Conservation (phyloP, 2,113 vertebrate species). For the Planiliza haematocheilus region DNA sequence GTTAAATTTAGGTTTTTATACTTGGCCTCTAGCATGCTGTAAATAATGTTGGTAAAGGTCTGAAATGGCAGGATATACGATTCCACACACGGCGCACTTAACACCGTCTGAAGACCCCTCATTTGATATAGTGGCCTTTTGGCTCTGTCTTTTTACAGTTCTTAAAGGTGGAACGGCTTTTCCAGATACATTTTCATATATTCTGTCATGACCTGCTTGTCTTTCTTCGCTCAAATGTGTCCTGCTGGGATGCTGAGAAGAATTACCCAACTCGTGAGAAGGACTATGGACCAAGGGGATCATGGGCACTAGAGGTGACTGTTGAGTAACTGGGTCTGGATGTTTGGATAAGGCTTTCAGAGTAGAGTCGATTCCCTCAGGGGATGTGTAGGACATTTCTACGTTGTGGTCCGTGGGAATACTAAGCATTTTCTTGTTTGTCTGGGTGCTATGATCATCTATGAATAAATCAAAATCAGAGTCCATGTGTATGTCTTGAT, state of each 20-base stretch:
- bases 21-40: constrained; percentile 81
- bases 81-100: constrained; percentile 78
- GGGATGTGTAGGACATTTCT: background rate
- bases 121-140: constrained; percentile 11
- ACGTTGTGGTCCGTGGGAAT: background rate
- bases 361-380: background rate
- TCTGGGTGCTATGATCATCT: constrained; percentile 21
- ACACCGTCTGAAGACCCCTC: constrained; percentile 47
- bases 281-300: constrained; percentile 29
- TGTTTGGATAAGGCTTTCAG: constrained; percentile 5
- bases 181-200: constrained; percentile 5
- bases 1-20: constrained; percentile 53
- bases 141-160: constrained; percentile 26
- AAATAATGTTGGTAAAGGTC: constrained; percentile 84
- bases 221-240: constrained; percentile 5
- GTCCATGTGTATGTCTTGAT: constrained; percentile 36
- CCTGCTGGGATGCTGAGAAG: background rate
- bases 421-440: constrained; percentile 1
- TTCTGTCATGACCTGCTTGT: background rate
- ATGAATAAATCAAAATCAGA: constrained; percentile 38
- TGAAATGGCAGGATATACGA: constrained; percentile 67
- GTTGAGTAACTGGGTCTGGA: constrained; percentile 23
- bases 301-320: background rate
- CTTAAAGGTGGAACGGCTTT: constrained; percentile 31
- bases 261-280: constrained; percentile 4